Percentiles rank a stretch among this genome's conserved stretches.
These are phyloP conservation scores for Coendou prehensilis DNA, from an alignment of 2,797 vertebrate genomes.

Conservation along the genomic window DNA sequence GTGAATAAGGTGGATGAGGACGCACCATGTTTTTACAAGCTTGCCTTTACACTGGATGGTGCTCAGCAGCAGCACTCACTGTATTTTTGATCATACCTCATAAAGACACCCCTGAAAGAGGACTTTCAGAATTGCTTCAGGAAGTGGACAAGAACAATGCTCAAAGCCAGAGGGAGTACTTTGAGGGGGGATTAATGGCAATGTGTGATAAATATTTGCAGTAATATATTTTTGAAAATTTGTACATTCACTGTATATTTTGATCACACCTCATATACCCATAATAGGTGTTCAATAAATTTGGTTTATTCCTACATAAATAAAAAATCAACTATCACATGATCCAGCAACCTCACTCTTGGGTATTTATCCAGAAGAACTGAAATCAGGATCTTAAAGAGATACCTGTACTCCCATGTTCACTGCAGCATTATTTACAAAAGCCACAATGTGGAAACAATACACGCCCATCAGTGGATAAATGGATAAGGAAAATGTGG, in stretches of 20 bases:
- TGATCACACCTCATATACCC: neutral
- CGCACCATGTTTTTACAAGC: neutral
- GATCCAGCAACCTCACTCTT: neutral
- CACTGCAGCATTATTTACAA: neutral
- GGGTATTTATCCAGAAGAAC: neutral
- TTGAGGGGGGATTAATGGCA: neutral
- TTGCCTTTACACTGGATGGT: neutral
- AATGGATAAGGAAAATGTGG: neutral
- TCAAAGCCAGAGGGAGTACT: neutral
- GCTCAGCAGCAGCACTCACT: neutral
- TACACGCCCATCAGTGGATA: neutral
- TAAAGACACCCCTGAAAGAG: neutral
- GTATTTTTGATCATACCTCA: neutral
- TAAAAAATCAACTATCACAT: neutral
- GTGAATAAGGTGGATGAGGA: neutral
- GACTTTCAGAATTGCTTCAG: neutral
- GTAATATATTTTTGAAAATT: neutral
- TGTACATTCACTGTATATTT: neutral
- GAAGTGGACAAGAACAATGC: neutral
- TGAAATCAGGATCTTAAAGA: neutral
- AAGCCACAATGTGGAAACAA: neutral
- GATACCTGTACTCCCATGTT: neutral
- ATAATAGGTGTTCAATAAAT: neutral
- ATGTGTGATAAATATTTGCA: neutral
- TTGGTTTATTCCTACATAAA: neutral